These are phyloP conservation scores for Chaenogobius annularis DNA, from an alignment of 2,113 vertebrate species.

Conservation along the genomic window DNA sequence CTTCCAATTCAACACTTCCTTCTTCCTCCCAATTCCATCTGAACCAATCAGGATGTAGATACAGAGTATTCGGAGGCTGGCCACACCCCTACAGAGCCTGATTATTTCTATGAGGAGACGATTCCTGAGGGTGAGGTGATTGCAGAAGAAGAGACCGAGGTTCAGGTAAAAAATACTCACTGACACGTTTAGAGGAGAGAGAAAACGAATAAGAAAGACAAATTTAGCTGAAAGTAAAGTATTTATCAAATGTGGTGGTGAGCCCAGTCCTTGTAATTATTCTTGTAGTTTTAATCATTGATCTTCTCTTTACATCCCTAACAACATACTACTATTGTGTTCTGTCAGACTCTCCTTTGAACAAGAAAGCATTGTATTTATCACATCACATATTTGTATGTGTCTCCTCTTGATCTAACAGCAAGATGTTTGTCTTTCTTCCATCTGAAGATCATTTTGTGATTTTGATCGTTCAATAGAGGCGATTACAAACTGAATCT, in stretches of 20 bases:
- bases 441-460: constrained; percentile 43
- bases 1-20: constrained; percentile 74
- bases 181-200: constrained; percentile 1
- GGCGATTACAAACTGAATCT: constrained; percentile 51
- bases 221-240: neutral
- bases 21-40: constrained; percentile 64
- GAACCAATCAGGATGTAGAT: constrained; percentile 80
- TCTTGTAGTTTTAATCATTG: constrained; percentile 12
- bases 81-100: constrained; percentile 77
- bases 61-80: constrained; percentile 77
- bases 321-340: no score
- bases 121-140: constrained; percentile 73
- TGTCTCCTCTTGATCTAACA: constrained; percentile 50
- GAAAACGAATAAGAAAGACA: neutral
- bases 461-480: constrained; percentile 43
- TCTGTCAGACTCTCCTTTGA: constrained; percentile 42
- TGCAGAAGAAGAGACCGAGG: constrained; percentile 66
- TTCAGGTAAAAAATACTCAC: constrained; percentile 70
- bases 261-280: constrained; percentile 67
- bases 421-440: constrained; percentile 55
- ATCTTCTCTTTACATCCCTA: constrained; percentile 6
- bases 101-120: constrained; percentile 80
- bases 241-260: constrained; percentile 58
- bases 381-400: constrained; percentile 53
- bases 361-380: constrained; percentile 50